Conservation (phyloP, 2,113 vertebrate genomes). For the Eolophus roseicapilla region DNA sequence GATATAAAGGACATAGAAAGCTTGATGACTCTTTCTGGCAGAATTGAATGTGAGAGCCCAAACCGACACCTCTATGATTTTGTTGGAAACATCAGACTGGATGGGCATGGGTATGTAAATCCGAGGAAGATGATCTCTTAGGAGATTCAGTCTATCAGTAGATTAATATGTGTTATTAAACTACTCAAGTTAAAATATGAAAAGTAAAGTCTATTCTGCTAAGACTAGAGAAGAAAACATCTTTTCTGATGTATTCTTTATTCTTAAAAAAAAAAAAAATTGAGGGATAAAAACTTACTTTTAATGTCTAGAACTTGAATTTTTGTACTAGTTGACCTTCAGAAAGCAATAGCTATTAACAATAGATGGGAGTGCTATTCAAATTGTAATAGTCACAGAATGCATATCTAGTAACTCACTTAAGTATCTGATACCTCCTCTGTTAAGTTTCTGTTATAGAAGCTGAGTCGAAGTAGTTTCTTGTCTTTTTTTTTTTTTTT, state of each 20-base stretch:
- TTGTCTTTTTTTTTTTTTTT: not conserved
- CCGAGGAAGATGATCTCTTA: not conserved
- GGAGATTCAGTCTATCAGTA: not conserved
- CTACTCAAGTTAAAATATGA: not conserved
- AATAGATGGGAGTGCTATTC: not conserved
- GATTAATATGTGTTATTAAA: not conserved
- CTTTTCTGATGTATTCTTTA: not conserved
- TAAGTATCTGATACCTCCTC: not conserved
- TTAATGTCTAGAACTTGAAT: not conserved
- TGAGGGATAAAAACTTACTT: not conserved
- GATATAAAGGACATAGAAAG: conserved; percentile 92
- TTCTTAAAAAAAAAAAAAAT: not conserved
- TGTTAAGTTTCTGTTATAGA: not conserved
- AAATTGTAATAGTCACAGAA: not conserved
- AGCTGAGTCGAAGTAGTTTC: not conserved
- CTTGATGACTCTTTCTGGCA: conserved; percentile 88
- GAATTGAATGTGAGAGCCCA: conserved; percentile 95
- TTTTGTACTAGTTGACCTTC: not conserved
- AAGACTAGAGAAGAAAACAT: not conserved
- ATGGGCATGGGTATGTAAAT: conserved; percentile 87
- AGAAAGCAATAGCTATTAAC: not conserved
- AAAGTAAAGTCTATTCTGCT: not conserved
- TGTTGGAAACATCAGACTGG: conserved; percentile 92
- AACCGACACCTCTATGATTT: conserved; percentile 98
- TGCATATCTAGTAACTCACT: not conserved